Evolutionary conservation across 2,888 invertebrate species (phyloP).

Genomic region (Nycteola revayana): DNA sequence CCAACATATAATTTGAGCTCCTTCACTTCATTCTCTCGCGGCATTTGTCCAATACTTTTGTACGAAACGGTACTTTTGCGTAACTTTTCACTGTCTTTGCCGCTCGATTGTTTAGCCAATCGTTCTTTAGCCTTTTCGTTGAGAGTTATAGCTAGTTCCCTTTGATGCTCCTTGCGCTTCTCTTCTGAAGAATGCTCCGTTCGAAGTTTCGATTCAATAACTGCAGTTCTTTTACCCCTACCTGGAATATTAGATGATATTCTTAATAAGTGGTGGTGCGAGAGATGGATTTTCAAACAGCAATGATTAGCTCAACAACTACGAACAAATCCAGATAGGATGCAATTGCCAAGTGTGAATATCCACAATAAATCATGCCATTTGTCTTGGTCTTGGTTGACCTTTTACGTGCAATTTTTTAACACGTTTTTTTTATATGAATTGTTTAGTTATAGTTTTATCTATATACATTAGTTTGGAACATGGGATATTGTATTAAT

Average conservation of each 20-base stretch:
- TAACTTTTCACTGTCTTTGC: constrained; percentile 93
- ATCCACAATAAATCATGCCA: too few relatives aligned
- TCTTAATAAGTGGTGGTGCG: too few relatives aligned
- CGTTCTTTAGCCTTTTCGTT: constrained; percentile 97
- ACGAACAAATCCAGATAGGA: too few relatives aligned
- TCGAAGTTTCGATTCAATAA: constrained; percentile 95
- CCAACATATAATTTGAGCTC: constrained; percentile 97
- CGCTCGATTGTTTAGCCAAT: constrained; percentile 92
- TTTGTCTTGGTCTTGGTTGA: too few relatives aligned
- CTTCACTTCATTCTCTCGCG: constrained; percentile 95
- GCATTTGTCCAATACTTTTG: constrained; percentile 95
- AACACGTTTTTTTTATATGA: too few relatives aligned
- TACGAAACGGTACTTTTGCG: constrained; percentile 98
- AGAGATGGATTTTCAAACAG: too few relatives aligned
- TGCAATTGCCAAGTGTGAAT: too few relatives aligned
- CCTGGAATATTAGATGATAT: constrained; percentile 61
- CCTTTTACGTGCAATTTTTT: too few relatives aligned
- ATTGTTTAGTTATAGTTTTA: too few relatives aligned
- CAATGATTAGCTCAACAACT: too few relatives aligned
- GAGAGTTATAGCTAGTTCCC: constrained; percentile 93
- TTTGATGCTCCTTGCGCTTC: constrained; percentile 97
- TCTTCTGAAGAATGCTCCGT: constrained; percentile 98
- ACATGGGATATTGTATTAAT: too few relatives aligned
- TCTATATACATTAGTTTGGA: too few relatives aligned
- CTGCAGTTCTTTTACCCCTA: constrained; percentile 92